phyloP scores from a whole-genome alignment of 2,113 vertebrate species.

The Channa argus region DNA sequence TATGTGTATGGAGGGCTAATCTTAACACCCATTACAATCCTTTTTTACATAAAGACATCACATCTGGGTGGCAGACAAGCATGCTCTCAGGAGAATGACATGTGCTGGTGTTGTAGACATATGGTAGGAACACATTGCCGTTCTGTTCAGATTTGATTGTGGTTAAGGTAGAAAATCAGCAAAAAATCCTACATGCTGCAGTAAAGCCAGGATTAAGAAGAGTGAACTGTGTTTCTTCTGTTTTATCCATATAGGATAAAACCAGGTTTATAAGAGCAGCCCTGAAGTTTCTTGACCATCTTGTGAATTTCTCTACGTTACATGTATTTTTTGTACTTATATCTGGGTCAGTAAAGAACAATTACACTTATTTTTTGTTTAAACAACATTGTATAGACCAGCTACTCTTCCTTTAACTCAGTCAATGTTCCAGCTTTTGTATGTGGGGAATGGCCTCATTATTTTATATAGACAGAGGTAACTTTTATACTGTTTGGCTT shows the following conservation, averaged over 20 bases:
- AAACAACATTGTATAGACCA: not conserved
- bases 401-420: constrained; percentile 6
- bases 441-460: not conserved
- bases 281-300: not conserved
- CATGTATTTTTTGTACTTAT: not conserved
- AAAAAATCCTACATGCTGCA: not conserved
- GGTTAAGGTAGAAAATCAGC: not conserved
- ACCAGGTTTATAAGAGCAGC: not conserved
- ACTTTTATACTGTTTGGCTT: too few species aligned
- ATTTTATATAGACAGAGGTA: too few species aligned
- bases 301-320: not conserved
- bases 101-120: not conserved
- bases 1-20: constrained; percentile 65
- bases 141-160: constrained; percentile 5
- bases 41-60: constrained; percentile 52
- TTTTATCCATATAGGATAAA: not conserved
- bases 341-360: not conserved
- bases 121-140: not conserved
- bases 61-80: constrained; percentile 58
- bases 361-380: not conserved
- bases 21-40: constrained; percentile 74
- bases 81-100: constrained; percentile 25
- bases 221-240: not conserved
- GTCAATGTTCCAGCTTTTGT: not conserved
- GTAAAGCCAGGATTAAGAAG: not conserved